Evolutionary conservation across 2,888 invertebrate species (phyloP), one percentile per base, ranked within the genome.

Genomic region (Mythimna pallens): DNA sequence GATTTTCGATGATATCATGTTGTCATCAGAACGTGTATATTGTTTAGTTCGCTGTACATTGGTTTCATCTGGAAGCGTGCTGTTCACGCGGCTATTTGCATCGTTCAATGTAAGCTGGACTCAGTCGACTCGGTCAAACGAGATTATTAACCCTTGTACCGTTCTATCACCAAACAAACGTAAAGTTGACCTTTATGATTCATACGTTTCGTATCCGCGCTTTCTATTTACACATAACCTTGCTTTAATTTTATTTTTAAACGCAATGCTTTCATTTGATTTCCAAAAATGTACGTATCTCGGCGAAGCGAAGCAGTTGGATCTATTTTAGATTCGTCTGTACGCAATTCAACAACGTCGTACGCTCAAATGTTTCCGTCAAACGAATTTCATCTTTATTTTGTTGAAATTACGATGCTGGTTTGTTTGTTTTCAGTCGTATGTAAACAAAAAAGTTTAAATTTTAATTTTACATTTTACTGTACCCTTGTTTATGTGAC

Each of bases 261-360:
- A 91, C 88, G 84, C 89, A 88, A 85, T 88, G 91, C 89, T 92
- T 95, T 94, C 93, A 95, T 94, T 95, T 93, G 94, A 94, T 94
- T 94, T 95, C 96, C 96, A 94, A 95, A 96, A 95, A 95, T 95
- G 96, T 95, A 95, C 93, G 89, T 94, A 94, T 94, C 94, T 93
- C 90, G 92, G 89, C 89, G 92, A 88, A 90, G 91, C 92, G 88
- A 89, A 90, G 93, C 93, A 86, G 91, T 91, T 84, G 87, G 85
- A 88, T 95, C 95, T 96, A 96, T 95, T 95, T 95, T 93, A 89
- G 91, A 91, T 83, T 86, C 86, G 74, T 84, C 85, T 91, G 87
- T 86, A 89, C 89, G 87, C 88, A 87, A 89, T 92, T 92, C 88
- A 88, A 93, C 85, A 95, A 93, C 91, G 93, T 90, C 91, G 87